These are phyloP conservation scores for Burhinus bistriatus DNA, from an alignment of 2,113 vertebrate species.

Conservation along the genomic window DNA sequence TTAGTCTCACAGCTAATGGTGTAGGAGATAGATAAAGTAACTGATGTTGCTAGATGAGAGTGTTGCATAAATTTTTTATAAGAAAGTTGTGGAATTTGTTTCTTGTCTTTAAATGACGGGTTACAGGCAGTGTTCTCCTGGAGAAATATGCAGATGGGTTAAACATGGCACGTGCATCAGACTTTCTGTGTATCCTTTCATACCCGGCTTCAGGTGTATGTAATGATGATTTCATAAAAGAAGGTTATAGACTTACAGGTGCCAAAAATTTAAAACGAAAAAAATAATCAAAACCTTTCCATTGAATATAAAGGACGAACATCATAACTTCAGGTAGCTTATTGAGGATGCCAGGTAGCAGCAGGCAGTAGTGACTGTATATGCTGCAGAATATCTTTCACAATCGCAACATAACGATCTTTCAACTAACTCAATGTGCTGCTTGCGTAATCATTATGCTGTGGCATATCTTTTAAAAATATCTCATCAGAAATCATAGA, in stretches of 20 bases:
- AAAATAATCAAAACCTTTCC: not conserved
- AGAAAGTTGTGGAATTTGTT: slow-evolving; percentile 10
- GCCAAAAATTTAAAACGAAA: not conserved
- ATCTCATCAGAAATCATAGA: not conserved
- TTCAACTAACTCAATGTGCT: not conserved
- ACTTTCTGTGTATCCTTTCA: not conserved
- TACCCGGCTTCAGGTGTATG: not conserved
- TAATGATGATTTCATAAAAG: not conserved
- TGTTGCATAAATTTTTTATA: slow-evolving; percentile 8
- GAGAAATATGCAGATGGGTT: not conserved
- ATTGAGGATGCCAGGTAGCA: slow-evolving; percentile 11
- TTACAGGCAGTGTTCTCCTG: not conserved
- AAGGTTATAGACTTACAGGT: not conserved
- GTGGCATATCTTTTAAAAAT: not conserved
- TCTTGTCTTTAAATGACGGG: not conserved
- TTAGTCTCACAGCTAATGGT: slow-evolving; percentile 43
- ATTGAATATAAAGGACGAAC: not conserved
- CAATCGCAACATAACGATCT: not conserved
- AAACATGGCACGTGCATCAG: not conserved
- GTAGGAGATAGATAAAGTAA: slow-evolving; percentile 36
- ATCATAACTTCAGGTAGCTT: slow-evolving; percentile 25
- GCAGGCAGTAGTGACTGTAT: not conserved
- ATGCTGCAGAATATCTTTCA: not conserved
- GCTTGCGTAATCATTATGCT: not conserved
- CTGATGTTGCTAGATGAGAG: slow-evolving; percentile 31